These are phyloP conservation scores for Spialia ferax DNA, from an alignment of 2,888 invertebrate species.

Conservation along the genomic window DNA sequence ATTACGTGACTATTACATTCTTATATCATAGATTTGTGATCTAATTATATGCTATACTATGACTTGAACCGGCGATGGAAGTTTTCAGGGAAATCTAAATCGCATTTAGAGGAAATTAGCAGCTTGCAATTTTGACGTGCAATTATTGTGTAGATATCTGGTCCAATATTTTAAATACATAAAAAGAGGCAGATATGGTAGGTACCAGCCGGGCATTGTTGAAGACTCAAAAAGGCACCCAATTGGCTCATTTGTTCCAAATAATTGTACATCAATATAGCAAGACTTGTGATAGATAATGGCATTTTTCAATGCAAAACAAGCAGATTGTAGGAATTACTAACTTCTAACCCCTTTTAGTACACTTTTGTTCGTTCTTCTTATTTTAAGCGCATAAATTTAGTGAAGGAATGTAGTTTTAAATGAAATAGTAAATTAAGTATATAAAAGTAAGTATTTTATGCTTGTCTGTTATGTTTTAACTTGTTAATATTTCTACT, in stretches of 20 bases:
- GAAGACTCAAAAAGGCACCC: too few species aligned
- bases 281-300: neutral
- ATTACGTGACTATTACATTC: conserved; percentile 59
- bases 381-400: conserved; percentile 52
- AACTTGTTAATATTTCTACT: conserved; percentile 49
- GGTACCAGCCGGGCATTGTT: too few species aligned
- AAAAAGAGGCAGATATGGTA: too few species aligned
- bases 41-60: conserved; percentile 48
- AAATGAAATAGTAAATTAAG: conserved; percentile 57
- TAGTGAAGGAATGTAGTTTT: conserved; percentile 52
- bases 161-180: too few species aligned
- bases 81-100: conserved; percentile 2
- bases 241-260: too few species aligned
- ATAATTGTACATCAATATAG: neutral
- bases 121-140: neutral
- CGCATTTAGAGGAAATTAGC: neutral
- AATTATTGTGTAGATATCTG: neutral
- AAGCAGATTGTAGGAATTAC: conserved; percentile 38
- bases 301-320: neutral
- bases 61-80: conserved; percentile 23
- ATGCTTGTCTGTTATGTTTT: conserved; percentile 61
- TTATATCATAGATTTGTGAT: conserved; percentile 64
- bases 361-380: conserved; percentile 40
- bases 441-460: conserved; percentile 54
- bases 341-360: conserved; percentile 51